These are phyloP conservation scores for Augochlora pura DNA, from an alignment of 1,140 invertebrate species.

Conservation along the genomic window DNA sequence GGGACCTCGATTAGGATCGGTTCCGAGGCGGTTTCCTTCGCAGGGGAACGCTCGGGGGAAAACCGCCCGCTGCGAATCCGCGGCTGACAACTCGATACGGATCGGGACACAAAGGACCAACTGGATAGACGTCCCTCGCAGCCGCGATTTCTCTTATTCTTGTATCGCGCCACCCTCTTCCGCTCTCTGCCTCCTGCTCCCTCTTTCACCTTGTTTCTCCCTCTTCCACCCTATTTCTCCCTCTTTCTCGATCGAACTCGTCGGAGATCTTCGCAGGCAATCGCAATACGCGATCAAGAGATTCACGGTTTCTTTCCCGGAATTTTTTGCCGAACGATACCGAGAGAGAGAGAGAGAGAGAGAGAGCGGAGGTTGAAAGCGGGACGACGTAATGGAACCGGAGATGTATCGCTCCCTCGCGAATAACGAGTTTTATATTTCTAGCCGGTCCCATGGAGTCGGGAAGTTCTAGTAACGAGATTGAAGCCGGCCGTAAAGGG, in stretches of 20 bases:
- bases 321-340: conserved; percentile 7
- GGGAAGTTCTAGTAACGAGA: conserved; percentile 30
- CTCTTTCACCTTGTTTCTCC: too few relatives aligned
- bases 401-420: conserved; percentile 55
- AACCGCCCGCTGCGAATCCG: conserved; percentile 50
- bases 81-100: conserved; percentile 46
- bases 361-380: conserved; percentile 42
- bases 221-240: background rate
- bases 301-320: background rate
- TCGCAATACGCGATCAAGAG: conserved; percentile 2
- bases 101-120: conserved; percentile 28
- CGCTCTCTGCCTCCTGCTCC: background rate
- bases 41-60: conserved; percentile 41
- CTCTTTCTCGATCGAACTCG: background rate
- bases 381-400: conserved; percentile 44
- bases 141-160: conserved; percentile 24
- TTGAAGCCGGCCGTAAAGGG: conserved; percentile 5
- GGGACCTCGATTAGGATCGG: conserved; percentile 45
- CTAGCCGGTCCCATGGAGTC: conserved; percentile 1
- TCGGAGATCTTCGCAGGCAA: background rate
- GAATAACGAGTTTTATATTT: conserved; percentile 58
- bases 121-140: conserved; percentile 24
- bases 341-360: too few relatives aligned
- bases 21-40: conserved; percentile 23
- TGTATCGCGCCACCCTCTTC: background rate